Percentiles rank a stretch among this genome's conserved stretches.
Evolutionary conservation across 1,140 invertebrate species (phyloP).

Genomic region (Eupristina koningsbergeri): DNA sequence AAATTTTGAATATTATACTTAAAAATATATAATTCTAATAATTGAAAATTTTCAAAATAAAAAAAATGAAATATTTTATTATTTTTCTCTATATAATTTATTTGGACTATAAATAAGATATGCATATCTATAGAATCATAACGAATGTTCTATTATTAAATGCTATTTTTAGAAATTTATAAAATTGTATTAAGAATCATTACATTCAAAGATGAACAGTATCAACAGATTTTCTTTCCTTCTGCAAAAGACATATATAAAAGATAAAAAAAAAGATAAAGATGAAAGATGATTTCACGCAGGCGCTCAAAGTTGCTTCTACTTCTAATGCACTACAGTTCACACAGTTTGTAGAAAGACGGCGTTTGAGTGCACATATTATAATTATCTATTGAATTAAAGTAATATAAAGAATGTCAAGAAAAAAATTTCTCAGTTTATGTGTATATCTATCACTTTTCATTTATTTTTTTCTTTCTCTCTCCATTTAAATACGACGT

Average conservation of each 20-base stretch:
- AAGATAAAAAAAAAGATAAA: slow-evolving; percentile 7
- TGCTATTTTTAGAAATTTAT: no score
- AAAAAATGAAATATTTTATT: no score
- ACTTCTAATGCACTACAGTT: slow-evolving; percentile 45
- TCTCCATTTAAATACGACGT: neutral
- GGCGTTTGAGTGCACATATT: slow-evolving; percentile 2
- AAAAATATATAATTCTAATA: no score
- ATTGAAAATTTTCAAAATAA: no score
- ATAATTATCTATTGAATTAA: neutral
- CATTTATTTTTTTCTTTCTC: neutral
- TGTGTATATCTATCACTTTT: neutral
- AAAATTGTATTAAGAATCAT: no score
- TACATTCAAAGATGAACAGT: no score
- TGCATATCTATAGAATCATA: no score
- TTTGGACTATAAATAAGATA: no score
- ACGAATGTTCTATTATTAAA: no score
- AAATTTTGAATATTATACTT: no score
- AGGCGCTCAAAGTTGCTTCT: neutral
- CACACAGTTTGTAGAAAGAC: slow-evolving; percentile 71
- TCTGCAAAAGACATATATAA: neutral
- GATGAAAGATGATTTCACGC: neutral
- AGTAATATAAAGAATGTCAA: neutral
- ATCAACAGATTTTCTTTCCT: neutral
- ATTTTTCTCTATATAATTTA: no score
- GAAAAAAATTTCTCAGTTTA: neutral